A percentile compares a stretch with the other conserved stretches of the same genome.
These are phyloP conservation scores for Sminthurinus aureus DNA, from an alignment of 2,888 invertebrate genomes.

Conservation along the genomic window DNA sequence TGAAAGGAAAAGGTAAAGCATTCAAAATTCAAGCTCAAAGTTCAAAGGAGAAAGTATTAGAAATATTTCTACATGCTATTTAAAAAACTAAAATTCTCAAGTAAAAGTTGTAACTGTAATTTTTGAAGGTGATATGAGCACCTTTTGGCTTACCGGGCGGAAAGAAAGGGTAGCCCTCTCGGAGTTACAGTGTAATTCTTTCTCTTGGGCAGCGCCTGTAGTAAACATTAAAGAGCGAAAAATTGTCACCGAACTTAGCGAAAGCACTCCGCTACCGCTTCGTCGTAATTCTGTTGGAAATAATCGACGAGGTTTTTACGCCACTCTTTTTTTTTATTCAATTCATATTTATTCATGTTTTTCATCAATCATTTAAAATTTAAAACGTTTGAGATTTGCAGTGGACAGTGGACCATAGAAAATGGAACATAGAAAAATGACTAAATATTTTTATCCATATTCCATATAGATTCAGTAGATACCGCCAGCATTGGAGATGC, in stretches of 20 bases:
- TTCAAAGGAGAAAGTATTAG: background rate
- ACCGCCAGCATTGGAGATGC: background rate
- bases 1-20: constrained; percentile 84
- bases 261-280: background rate
- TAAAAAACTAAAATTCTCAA: background rate
- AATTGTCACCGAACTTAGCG: background rate
- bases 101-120: background rate
- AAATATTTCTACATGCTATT: background rate
- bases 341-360: too few relatives aligned
- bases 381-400: too few relatives aligned
- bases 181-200: constrained; percentile 43
- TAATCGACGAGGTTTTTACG: too few relatives aligned
- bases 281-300: constrained; percentile 18
- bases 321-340: too few relatives aligned
- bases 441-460: background rate
- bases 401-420: too few relatives aligned
- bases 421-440: too few relatives aligned
- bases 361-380: too few relatives aligned
- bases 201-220: constrained; percentile 44
- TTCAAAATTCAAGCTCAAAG: background rate
- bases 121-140: constrained; percentile 75
- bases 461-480: background rate
- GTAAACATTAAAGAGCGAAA: constrained; percentile 3
- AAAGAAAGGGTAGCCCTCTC: constrained; percentile 70
- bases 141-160: constrained; percentile 83